Conservation (phyloP, 1,140 invertebrate species). For the Zaprionus kolodkinae region DNA sequence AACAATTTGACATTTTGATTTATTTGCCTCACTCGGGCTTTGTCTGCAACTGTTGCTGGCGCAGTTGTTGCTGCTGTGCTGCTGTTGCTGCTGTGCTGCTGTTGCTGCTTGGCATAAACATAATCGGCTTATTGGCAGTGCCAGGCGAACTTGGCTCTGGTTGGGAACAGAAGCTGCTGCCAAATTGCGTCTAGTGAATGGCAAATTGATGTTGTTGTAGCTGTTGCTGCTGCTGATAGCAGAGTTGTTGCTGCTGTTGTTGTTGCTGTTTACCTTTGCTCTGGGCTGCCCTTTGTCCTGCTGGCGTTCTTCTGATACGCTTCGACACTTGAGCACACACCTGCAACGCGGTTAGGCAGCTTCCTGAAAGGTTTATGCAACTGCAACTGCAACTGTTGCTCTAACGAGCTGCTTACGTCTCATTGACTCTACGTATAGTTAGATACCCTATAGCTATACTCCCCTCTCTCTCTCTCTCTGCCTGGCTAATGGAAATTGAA, state of each 20-base stretch:
- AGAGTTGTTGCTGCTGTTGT: slow-evolving; percentile 4
- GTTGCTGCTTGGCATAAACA: slow-evolving; percentile 67
- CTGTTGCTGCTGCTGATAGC: neutral
- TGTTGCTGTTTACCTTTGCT: slow-evolving; percentile 29
- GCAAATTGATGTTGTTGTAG: slow-evolving; percentile 23
- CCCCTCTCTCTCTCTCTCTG: neutral
- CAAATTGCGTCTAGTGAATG: slow-evolving; percentile 43
- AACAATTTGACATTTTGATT: slow-evolving; percentile 76
- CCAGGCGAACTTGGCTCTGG: slow-evolving; percentile 27
- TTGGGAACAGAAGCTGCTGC: slow-evolving; percentile 31
- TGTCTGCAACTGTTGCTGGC: slow-evolving; percentile 37
- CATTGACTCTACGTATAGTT: slow-evolving; percentile 46
- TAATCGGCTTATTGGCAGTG: slow-evolving; percentile 55
- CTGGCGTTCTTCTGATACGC: slow-evolving; percentile 13
- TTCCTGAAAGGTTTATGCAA: slow-evolving; percentile 17
- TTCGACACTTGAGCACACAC: neutral
- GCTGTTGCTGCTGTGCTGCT: slow-evolving; percentile 1
- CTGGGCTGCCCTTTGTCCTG: slow-evolving; percentile 30
- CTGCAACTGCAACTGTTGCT: slow-evolving; percentile 12
- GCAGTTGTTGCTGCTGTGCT: slow-evolving; percentile 40
- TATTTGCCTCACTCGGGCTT: slow-evolving; percentile 60
- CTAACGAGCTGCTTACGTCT: slow-evolving; percentile 65
- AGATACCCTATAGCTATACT: neutral
- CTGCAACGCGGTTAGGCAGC: slow-evolving; percentile 4
- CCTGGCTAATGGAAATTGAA: slow-evolving; percentile 67